A percentile compares a stretch with the other conserved stretches of the same genome.
These are phyloP conservation scores for Ecliptopera silaceata DNA, from an alignment of 2,888 invertebrate species.

Conservation along the genomic window DNA sequence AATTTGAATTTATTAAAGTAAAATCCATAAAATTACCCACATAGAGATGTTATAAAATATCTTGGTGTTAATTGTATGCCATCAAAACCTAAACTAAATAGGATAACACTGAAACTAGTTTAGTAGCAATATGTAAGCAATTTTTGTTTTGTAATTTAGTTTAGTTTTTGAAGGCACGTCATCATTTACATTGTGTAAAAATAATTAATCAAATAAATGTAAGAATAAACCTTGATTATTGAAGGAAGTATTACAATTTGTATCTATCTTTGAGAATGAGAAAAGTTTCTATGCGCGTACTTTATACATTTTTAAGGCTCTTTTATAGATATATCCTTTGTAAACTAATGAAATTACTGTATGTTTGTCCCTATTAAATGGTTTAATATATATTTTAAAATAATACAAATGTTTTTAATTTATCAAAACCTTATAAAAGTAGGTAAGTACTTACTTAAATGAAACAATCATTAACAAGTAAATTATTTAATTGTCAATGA, in stretches of 20 bases:
- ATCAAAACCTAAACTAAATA: not conserved
- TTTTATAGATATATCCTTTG: constrained; percentile 73
- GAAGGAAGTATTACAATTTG: constrained; percentile 50
- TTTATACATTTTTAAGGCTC: constrained; percentile 78
- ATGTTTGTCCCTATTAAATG: constrained; percentile 82
- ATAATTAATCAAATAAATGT: constrained; percentile 47
- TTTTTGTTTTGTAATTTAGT: not conserved
- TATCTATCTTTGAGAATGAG: constrained; percentile 55
- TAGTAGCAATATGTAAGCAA: not conserved
- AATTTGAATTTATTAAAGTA: constrained; percentile 30
- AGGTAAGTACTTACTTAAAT: not conserved
- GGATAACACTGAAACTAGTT: not conserved
- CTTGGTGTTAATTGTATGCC: constrained; percentile 13
- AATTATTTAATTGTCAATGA: constrained; percentile 33
- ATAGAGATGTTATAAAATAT: constrained; percentile 41
- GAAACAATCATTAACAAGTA: constrained; percentile 26
- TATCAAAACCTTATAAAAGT: constrained; percentile 22
- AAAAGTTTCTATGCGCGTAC: constrained; percentile 69
- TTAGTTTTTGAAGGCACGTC: not conserved
- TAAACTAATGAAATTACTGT: constrained; percentile 82
- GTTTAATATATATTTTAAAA: constrained; percentile 82
- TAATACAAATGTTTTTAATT: constrained; percentile 64
- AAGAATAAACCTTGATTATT: constrained; percentile 51
- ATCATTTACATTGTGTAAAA: constrained; percentile 50
- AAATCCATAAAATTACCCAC: constrained; percentile 24